Percentiles rank a stretch among this genome's conserved stretches.
These are phyloP conservation scores for Drosophila austrosaltans DNA, from an alignment of 2,888 invertebrate genomes.

Conservation along the genomic window DNA sequence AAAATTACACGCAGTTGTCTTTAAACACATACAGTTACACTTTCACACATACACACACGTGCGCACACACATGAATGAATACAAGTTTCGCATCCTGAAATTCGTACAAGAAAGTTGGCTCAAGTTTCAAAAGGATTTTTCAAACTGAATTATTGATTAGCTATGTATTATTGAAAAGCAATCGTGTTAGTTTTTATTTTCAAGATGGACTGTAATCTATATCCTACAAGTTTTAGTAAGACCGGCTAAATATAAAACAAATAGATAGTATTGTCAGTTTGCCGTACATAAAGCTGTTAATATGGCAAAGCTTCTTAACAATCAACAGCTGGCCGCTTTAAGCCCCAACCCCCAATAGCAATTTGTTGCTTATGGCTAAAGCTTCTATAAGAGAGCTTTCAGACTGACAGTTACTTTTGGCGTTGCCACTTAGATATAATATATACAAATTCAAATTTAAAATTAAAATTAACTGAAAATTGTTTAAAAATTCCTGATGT, in stretches of 20 bases:
- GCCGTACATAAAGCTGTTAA: constrained; percentile 23
- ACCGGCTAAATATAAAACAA: constrained; percentile 31
- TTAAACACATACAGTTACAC: constrained; percentile 35
- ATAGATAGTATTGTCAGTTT: background rate
- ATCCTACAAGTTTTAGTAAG: background rate
- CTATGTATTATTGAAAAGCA: background rate
- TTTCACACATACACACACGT: constrained; percentile 10
- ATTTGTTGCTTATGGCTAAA: constrained; percentile 35
- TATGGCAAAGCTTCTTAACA: constrained; percentile 49
- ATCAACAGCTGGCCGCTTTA: constrained; percentile 66
- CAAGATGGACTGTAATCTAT: background rate
- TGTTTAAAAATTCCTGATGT: too few relatives aligned
- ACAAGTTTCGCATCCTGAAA: constrained; percentile 49
- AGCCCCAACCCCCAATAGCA: constrained; percentile 26
- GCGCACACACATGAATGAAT: constrained; percentile 1
- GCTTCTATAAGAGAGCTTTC: constrained; percentile 11
- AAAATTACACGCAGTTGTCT: constrained; percentile 64
- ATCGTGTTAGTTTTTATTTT: background rate
- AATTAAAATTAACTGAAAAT: background rate
- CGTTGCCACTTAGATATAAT: constrained; percentile 53
- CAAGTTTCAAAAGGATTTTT: background rate
- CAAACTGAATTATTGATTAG: background rate
- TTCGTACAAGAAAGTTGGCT: background rate
- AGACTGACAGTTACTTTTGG: constrained; percentile 26
- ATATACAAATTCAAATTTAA: background rate